Evolutionary conservation across 2,113 vertebrate genomes (phyloP), one percentile per base, ranked within the genome.

Genomic region (Trematomus loennbergii): DNA sequence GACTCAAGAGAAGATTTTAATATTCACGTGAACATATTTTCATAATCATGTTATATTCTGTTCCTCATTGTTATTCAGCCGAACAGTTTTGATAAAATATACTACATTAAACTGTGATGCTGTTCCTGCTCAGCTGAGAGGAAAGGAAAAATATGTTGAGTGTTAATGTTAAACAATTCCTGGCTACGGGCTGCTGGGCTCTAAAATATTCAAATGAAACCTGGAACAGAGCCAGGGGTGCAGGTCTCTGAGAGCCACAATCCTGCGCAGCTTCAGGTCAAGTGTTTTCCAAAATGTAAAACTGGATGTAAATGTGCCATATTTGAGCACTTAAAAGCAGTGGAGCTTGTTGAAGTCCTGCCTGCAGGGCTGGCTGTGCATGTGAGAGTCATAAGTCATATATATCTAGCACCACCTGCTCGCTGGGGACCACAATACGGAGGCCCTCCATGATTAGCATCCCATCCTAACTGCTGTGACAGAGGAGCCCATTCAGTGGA

Each of bases 141-240:
- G 83, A 84, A 84, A 29, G 55, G 40, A 58, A 78, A 72, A 86
- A 86, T 86, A 84, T 89, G 84, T 79, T 0, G 29, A 22, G 74
- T 48, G 73, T 85, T 81, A 83, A 87, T 72, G 87, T 85, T 85
- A 89, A 85, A 69, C 70, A 43, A 58, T 64, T 75, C 73, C 17
- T 87, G 76, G 80, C 87, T 79, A 67, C 71, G 25, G 87, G 84
- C 81, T 50, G 60, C 45, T 1, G 60, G 11, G 63, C 55, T 49
- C 67, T 90, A 65, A 90, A 78, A 82, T 89, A 89, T 88, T 89
- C 78, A 88, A 87, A 82, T 88, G n/a, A 25, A n/a, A 78, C 73
- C 76, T 93, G 91, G 90, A 92, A 13, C 45, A 0, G 17, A 78
- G 91, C 91, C 92, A 93, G 59, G 7, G 65, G 20, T 50, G 66